Conservation (phyloP, 2,797 vertebrate species). For the Parotocinclus haroldoi region DNA sequence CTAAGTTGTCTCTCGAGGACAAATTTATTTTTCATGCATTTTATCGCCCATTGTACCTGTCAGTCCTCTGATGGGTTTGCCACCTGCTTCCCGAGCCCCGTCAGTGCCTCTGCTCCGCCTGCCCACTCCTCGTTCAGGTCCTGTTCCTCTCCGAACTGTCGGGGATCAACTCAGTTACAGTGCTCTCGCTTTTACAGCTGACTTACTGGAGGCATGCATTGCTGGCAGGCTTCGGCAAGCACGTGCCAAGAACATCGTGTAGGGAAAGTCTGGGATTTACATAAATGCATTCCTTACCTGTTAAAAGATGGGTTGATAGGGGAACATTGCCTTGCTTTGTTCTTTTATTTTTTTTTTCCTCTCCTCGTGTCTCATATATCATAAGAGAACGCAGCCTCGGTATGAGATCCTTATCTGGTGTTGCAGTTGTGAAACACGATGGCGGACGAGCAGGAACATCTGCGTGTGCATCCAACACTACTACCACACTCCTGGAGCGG, state of each 20-base stretch:
- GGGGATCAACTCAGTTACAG: constrained; percentile 9
- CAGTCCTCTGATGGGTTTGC: constrained; percentile 4
- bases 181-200: constrained; percentile 20
- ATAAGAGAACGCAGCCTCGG: neutral
- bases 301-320: neutral
- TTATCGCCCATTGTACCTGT: neutral
- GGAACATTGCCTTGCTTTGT: too few relatives aligned
- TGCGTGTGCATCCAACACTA: too few relatives aligned
- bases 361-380: neutral
- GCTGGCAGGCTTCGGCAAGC: constrained; percentile 9
- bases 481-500: too few relatives aligned
- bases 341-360: too few relatives aligned
- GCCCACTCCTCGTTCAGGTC: neutral
- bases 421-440: too few relatives aligned
- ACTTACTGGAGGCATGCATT: constrained; percentile 21
- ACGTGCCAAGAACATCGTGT: constrained; percentile 15
- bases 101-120: neutral
- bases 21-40: neutral
- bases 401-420: neutral
- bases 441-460: too few relatives aligned
- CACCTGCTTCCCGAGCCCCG: neutral
- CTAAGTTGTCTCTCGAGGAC: constrained; percentile 3
- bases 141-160: neutral
- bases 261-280: constrained; percentile 7
- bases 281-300: constrained; percentile 5